Evolutionary conservation across 1,140 invertebrate genomes (phyloP).

Genomic region (Bombus haemorrhoidalis): DNA sequence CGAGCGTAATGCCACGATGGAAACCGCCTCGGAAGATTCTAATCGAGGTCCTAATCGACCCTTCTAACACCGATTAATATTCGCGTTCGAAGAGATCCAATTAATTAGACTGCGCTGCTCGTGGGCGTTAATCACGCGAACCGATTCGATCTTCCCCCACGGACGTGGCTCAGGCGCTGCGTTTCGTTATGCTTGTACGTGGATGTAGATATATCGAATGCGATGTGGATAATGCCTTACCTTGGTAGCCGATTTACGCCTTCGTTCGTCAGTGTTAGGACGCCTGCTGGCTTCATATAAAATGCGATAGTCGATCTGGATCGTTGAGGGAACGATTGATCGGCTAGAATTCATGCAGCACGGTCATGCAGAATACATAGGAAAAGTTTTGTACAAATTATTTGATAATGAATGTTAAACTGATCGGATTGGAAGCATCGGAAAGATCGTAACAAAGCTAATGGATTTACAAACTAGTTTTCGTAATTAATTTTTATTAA

Average conservation of each 20-base stretch:
- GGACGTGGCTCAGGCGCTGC: not conserved
- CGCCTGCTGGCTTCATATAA: not conserved
- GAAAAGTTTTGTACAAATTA: no score
- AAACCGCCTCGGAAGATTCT: conserved; percentile 44
- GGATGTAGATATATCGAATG: not conserved
- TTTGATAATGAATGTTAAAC: no score
- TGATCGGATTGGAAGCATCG: no score
- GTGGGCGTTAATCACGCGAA: conserved; percentile 57
- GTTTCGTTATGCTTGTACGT: not conserved
- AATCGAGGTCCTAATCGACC: conserved; percentile 21
- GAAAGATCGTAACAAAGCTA: not conserved
- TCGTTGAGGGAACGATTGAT: not conserved
- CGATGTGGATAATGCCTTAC: not conserved
- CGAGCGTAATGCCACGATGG: conserved; percentile 15
- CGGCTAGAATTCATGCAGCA: not conserved
- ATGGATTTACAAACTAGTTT: not conserved
- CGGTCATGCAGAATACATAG: no score
- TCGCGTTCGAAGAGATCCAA: conserved; percentile 50
- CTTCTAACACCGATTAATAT: conserved; percentile 62
- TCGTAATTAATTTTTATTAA: not conserved
- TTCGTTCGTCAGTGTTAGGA: not conserved
- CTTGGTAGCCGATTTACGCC: not conserved
- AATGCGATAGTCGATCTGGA: not conserved
- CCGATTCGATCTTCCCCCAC: no score
- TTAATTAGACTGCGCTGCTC: conserved; percentile 58